Evolutionary conservation across 2,888 invertebrate species (phyloP).

Genomic region (Caenorhabditis sulstoni): DNA sequence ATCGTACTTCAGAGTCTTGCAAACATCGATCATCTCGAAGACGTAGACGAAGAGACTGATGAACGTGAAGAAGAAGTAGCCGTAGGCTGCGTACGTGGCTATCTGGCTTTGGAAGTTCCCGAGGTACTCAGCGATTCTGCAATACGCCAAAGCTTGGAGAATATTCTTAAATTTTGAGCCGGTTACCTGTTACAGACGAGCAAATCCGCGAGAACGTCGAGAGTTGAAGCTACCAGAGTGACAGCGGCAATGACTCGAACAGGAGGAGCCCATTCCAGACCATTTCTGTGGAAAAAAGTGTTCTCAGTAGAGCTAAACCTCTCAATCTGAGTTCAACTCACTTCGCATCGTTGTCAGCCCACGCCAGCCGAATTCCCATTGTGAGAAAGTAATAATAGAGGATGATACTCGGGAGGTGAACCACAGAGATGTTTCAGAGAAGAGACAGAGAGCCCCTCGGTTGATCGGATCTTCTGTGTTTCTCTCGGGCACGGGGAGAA

Average conservation of each 20-base stretch:
- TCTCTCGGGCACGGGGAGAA: slow-evolving; percentile 45
- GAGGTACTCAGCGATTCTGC: slow-evolving; percentile 75
- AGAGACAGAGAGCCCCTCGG: slow-evolving; percentile 1
- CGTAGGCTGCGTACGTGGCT: slow-evolving; percentile 72
- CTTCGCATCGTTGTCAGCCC: slow-evolving; percentile 67
- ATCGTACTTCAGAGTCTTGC: slow-evolving; percentile 79
- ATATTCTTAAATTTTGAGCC: neutral
- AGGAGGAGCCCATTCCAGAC: slow-evolving; percentile 80
- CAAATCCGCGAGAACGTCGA: slow-evolving; percentile 80
- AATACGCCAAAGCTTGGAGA: too few relatives aligned
- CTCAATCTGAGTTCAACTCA: slow-evolving; percentile 38
- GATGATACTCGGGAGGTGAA: neutral
- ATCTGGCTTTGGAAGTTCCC: slow-evolving; percentile 75
- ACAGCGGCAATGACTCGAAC: slow-evolving; percentile 78
- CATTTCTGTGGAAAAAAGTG: slow-evolving; percentile 74
- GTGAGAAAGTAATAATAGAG: neutral
- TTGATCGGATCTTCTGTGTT: slow-evolving; percentile 35
- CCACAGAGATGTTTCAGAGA: slow-evolving; percentile 36
- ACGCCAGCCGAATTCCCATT: slow-evolving; percentile 66
- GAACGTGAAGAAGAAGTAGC: slow-evolving; percentile 80
- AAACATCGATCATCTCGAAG: slow-evolving; percentile 79
- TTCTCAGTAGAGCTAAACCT: too few relatives aligned
- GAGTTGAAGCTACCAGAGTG: slow-evolving; percentile 78
- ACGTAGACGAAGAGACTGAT: slow-evolving; percentile 79
- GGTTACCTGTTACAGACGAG: slow-evolving; percentile 75